Conservation (phyloP, 2,113 vertebrate genomes). For the Chauna torquata region DNA sequence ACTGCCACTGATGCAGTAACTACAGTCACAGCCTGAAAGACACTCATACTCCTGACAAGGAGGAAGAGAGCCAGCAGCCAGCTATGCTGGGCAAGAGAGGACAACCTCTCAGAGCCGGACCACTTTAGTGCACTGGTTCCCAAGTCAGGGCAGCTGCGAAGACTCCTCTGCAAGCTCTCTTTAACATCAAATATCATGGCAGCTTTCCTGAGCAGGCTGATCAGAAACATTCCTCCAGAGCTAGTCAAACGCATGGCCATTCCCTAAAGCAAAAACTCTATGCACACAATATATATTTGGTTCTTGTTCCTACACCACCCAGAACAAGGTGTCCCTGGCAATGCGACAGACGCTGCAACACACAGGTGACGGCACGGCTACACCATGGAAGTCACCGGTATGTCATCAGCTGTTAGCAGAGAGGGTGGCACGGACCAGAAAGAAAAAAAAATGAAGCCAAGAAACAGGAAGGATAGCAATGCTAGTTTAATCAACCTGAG, state of each 20-base stretch:
- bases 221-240: neutral
- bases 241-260: neutral
- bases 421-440: neutral
- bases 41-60: rapidly evolving
- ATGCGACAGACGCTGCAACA: neutral
- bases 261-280: neutral
- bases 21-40: neutral
- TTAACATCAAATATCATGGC: neutral
- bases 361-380: neutral
- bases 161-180: neutral
- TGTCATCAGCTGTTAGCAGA: neutral
- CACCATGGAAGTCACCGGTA: neutral
- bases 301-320: neutral
- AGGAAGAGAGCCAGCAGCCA: neutral
- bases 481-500: neutral
- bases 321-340: neutral
- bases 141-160: neutral
- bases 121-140: neutral
- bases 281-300: neutral
- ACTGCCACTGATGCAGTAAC: neutral
- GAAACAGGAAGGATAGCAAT: neutral
- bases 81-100: neutral
- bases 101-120: neutral
- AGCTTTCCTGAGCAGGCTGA: neutral
- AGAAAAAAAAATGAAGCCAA: neutral